Evolutionary conservation across 2,797 vertebrate genomes (phyloP), one percentile per base, ranked within the genome.

Genomic region (Rhabdomys pumilio): DNA sequence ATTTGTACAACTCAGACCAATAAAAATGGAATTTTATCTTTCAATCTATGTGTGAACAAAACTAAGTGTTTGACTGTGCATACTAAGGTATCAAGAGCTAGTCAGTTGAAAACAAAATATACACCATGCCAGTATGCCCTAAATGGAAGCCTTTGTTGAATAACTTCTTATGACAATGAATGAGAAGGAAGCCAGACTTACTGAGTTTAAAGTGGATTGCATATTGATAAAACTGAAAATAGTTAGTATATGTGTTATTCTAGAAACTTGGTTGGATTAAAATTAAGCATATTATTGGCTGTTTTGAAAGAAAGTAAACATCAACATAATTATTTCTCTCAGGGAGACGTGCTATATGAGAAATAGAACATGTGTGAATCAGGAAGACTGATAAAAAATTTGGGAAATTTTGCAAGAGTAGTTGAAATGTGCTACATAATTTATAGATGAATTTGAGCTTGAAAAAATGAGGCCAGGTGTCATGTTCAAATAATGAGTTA

Each of bases 321-420:
- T 3, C 26, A 53, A 19, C 0, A 76, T 34, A 6, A 34, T 19
- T 31, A 0, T 86, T 13, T 2, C 3, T 59, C 20, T 2, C 9
- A 14, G 31, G 59, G 38, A 79, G 12, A 65, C 5, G 1, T 22
- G 19, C 12, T 11, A 47, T 9, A 75, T 41, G n/a, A 4, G 41
- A 92, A 81, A 29, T 0, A 41, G 3, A 81, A 14, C 20, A 73
- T 75, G 7, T 4, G 6, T 41, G 50, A n/a, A 31, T 53, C 6
- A 59, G 19, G 24, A 81, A 79, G 81, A 57, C 3, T 81, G 17
- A 86, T 50, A 9, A 57, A 69, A 41, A 53, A 82, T 22, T 10
- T 80, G 11, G 14, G 2, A 26, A 67, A 59, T 11, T 93, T 22
- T 67, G 11, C 0, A 29, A 12, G 24, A 1, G 17, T 22, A 81